Percentiles rank a stretch among this genome's conserved stretches.
Conservation (phyloP, 2,113 vertebrate species). For the Athene cunicularia region DNA sequence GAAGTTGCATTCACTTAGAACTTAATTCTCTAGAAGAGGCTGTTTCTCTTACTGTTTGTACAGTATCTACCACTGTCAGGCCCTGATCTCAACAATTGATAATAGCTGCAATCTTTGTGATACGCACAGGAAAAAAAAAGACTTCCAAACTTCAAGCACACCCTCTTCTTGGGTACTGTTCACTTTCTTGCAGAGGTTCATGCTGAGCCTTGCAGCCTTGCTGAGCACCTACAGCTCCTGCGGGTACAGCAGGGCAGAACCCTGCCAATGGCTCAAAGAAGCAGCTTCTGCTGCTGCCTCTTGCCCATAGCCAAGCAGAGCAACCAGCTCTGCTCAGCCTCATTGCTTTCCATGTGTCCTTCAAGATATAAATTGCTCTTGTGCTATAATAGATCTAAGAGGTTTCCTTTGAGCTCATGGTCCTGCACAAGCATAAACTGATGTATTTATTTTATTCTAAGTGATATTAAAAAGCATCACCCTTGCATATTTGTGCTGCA, state of each 20-base stretch:
- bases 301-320: background rate
- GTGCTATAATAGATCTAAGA: background rate
- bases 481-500: background rate
- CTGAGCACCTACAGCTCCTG: background rate
- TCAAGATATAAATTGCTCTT: background rate
- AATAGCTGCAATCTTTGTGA: background rate
- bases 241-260: background rate
- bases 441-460: background rate
- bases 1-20: background rate
- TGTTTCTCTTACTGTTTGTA: background rate
- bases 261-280: background rate
- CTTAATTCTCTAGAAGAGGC: background rate
- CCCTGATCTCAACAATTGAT: background rate
- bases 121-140: background rate
- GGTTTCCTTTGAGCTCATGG: background rate
- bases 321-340: background rate
- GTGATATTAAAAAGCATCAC: background rate
- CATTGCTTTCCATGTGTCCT: background rate
- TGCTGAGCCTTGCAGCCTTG: fast-evolving
- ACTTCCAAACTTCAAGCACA: background rate
- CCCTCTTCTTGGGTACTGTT: background rate
- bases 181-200: fast-evolving
- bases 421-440: background rate
- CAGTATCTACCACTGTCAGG: background rate
- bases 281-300: background rate